Evolutionary conservation across 2,113 vertebrate species (phyloP), one percentile per base, ranked within the genome.

Genomic region (Oxygymnocypris stewartii): DNA sequence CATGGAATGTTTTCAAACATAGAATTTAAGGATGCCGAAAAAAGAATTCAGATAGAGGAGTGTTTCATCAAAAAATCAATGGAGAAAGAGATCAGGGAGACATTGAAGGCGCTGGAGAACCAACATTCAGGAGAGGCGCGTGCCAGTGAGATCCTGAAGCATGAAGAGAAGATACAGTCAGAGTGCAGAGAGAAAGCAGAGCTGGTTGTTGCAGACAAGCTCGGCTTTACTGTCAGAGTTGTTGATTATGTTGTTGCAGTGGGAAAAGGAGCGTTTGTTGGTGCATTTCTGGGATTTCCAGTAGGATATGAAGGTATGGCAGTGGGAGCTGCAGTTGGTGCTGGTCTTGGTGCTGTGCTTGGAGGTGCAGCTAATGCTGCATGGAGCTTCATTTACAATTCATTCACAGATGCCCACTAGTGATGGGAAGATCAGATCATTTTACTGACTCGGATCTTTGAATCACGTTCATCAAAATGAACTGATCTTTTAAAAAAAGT

Each of bases 101-200:
- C 0, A 14, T 12, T 75, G 25, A 59, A 87, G 75, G 35, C 9
- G 13, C 25, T 87, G n/a, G 25, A 86, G 86, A 59, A 87, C 3
- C 9, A 47, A 13, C 16, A 83, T 82, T 83, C 88, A 47, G 74
- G 67, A 25, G 88, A 86, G 25, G 80, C 35, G 7, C 79, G 80
- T 28, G 44, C 25, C 47, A 75, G 44, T 37, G 80, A 86, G 47
- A 35, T 49, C 0, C 35, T 10, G 2, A 40, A 6, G 16, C 87
- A 84, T 84, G 18, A 89, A 18, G 79, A 86, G 12, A 57, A 54
- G 42, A 16, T 87, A 4, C 2, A 10, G 18, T 18, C 40, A 4
- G 65, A 89, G 83, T 83, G 75, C 83, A 79, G 88, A 61, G 75
- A 87, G 20, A 83, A 28, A 37, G 86, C 81, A 59, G 87, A 90